Evolutionary conservation across 2,113 vertebrate species (phyloP).

Genomic region (human (Homo sapiens)): DNA sequence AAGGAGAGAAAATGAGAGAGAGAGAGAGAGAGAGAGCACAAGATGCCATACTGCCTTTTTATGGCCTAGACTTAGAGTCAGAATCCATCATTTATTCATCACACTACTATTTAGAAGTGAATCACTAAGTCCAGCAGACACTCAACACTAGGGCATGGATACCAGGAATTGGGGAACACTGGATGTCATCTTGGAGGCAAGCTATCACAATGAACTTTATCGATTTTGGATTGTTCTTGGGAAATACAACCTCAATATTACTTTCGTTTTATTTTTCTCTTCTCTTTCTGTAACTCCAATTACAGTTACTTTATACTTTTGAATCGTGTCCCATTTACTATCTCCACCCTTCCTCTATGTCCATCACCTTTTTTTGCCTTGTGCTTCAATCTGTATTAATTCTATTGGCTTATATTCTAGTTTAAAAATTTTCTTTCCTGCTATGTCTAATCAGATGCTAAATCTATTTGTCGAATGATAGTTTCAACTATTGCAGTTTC

Average conservation of each 20-base stretch:
- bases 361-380: neutral
- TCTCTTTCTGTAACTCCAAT: neutral
- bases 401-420: neutral
- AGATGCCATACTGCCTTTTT: neutral
- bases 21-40: neutral
- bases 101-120: neutral
- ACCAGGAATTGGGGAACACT: neutral
- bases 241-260: neutral
- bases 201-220: neutral
- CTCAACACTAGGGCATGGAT: neutral
- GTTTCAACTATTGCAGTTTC: neutral
- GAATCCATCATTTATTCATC: neutral
- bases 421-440: neutral
- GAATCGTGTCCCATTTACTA: neutral
- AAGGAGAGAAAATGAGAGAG: too few species aligned
- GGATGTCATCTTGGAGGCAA: neutral
- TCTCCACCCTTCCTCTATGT: neutral
- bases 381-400: neutral
- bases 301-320: neutral
- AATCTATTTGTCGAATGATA: neutral
- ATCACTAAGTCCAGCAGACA: neutral
- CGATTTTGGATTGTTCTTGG: neutral
- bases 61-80: neutral
- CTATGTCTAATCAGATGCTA: neutral
- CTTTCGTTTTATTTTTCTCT: neutral